These are phyloP conservation scores for Acanthopleura granulata DNA, from an alignment of 2,888 invertebrate species.

Conservation along the genomic window DNA sequence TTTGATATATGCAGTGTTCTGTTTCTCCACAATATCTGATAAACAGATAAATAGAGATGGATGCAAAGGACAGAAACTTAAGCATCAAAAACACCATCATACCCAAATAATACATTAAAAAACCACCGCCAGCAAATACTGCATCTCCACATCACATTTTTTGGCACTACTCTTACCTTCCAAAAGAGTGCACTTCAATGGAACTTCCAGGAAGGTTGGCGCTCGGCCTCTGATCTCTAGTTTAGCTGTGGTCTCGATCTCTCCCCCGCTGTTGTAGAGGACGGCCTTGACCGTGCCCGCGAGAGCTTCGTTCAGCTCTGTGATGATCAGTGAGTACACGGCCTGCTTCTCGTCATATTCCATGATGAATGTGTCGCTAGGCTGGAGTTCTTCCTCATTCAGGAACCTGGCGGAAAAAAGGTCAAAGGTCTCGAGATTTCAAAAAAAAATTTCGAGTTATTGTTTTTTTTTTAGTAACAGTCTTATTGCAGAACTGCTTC, in stretches of 20 bases:
- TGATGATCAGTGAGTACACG: constrained; percentile 77
- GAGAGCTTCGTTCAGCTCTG: constrained; percentile 82
- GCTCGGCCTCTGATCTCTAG: constrained; percentile 67
- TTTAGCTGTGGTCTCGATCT: constrained; percentile 74
- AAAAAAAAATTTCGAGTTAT: no score
- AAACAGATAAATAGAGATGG: no score
- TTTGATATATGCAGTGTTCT: no score
- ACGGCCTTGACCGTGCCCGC: constrained; percentile 80
- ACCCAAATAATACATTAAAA: no score
- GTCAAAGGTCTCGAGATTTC: no score
- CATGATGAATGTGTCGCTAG: constrained; percentile 53
- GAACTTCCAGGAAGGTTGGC: constrained; percentile 64
- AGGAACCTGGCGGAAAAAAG: constrained; percentile 44
- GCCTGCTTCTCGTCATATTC: constrained; percentile 68
- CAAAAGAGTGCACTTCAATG: constrained; percentile 67
- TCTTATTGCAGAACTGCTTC: no score
- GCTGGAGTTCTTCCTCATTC: constrained; percentile 62
- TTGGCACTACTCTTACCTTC: constrained; percentile 48
- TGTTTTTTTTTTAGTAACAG: no score
- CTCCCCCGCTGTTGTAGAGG: constrained; percentile 81
- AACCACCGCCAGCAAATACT: no score
- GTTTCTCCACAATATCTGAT: no score
- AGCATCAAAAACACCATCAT: no score
- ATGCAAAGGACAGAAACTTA: no score
- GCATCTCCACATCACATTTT: no score